phyloP scores from a whole-genome alignment of 2,797 vertebrate species.

The Crenuchus spilurus region DNA sequence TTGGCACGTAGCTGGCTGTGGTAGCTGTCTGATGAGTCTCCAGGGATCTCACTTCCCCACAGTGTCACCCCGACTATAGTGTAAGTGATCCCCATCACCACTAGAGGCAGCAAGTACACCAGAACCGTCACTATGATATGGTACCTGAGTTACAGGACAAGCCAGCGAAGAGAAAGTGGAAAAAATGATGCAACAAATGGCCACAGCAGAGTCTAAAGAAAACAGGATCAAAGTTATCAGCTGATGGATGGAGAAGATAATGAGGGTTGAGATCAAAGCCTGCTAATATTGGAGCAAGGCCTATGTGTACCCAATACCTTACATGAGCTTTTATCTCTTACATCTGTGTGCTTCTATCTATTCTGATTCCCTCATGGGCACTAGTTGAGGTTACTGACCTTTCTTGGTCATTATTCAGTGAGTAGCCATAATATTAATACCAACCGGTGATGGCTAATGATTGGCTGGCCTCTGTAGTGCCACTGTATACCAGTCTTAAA shows the following conservation, averaged over 20 bases:
- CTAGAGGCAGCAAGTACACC: constrained; percentile 85
- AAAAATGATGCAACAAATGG: constrained; percentile 5
- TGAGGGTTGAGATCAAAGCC: not conserved
- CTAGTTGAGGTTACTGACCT: no score
- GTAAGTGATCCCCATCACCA: constrained; percentile 86
- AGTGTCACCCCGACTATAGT: constrained; percentile 84
- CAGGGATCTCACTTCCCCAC: constrained; percentile 87
- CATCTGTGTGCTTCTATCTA: not conserved
- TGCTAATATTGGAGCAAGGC: not conserved
- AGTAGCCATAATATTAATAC: no score
- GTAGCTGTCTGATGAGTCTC: constrained; percentile 84
- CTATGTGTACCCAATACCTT: not conserved
- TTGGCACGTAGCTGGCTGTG: constrained; percentile 86
- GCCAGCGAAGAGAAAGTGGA: not conserved
- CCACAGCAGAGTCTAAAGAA: not conserved
- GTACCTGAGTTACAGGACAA: constrained; percentile 71
- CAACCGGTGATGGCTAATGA: no score
- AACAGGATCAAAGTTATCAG: not conserved
- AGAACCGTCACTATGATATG: constrained; percentile 83
- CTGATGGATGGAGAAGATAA: not conserved
- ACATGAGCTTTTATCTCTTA: not conserved
- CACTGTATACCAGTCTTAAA: no score
- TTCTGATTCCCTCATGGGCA: not conserved
- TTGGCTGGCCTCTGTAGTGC: no score
- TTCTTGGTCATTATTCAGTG: no score